Percentiles rank a stretch among this genome's conserved stretches.
Conservation (phyloP, 92 coral and sea anemone genomes). For the Palythoa caribaeorum region DNA sequence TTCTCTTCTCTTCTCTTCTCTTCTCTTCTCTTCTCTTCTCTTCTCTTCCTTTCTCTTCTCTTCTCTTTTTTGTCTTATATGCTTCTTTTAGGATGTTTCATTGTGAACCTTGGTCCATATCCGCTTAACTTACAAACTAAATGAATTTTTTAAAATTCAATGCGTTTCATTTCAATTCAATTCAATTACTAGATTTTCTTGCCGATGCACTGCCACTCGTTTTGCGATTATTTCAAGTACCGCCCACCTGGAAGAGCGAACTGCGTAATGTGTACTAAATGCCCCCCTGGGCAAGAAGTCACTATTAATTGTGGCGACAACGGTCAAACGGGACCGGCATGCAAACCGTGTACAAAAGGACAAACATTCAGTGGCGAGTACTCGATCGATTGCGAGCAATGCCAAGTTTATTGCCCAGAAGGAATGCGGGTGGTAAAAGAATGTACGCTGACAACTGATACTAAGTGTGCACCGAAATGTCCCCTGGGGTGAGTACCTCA, state of each 20-base stretch:
- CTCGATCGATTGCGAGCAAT: slow-evolving; percentile 19
- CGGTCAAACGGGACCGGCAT: slow-evolving; percentile 32
- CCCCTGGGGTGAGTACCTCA: slow-evolving; percentile 24
- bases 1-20: too few relatives aligned
- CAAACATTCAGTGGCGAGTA: slow-evolving; percentile 15
- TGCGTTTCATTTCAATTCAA: too few relatives aligned
- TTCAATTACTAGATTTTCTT: slow-evolving; percentile 8
- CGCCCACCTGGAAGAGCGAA: background rate
- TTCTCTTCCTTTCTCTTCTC: too few relatives aligned
- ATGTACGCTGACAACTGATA: slow-evolving; percentile 27
- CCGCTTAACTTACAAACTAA: too few relatives aligned
- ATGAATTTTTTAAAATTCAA: too few relatives aligned
- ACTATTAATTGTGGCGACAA: slow-evolving; percentile 27
- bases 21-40: too few relatives aligned
- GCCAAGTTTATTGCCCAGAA: slow-evolving; percentile 22
- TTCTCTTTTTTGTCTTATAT: too few relatives aligned
- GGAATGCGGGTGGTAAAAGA: slow-evolving; percentile 16
- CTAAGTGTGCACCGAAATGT: slow-evolving; percentile 10
- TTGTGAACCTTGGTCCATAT: too few relatives aligned
- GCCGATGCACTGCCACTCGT: background rate
- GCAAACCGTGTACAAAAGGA: slow-evolving; percentile 14
- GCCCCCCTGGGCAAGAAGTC: slow-evolving; percentile 43
- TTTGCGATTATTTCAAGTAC: slow-evolving; percentile 39
- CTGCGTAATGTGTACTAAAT: slow-evolving; percentile 22
- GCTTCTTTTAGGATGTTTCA: too few relatives aligned